phyloP scores from a whole-genome alignment of 37 sponge, comb jelly and placozoan genomes.

The Agelas oroides region DNA sequence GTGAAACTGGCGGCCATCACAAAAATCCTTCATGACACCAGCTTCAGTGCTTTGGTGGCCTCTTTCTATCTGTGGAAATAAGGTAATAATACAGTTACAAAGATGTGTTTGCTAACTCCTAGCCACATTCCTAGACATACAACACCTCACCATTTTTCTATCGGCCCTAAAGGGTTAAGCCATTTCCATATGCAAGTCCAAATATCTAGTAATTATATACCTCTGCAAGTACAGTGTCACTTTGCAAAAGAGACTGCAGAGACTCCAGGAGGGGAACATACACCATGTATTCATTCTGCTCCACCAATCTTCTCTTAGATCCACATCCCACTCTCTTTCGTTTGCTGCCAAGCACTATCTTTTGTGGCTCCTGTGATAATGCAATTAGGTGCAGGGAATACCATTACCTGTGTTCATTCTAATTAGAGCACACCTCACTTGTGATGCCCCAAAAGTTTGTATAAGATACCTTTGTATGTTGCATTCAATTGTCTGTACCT shows the following conservation, averaged over 20 bases:
- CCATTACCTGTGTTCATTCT: not conserved
- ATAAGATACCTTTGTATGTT: too few relatives aligned
- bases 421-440: too few relatives aligned
- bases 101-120: too few relatives aligned
- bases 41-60: not conserved
- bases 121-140: too few relatives aligned
- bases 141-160: not conserved
- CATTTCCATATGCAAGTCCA: too few relatives aligned
- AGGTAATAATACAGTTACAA: too few relatives aligned
- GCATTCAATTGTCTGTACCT: too few relatives aligned
- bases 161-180: not conserved
- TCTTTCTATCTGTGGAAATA: not conserved
- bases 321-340: slow-evolving; percentile 6
- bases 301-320: slow-evolving; percentile 5
- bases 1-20: not conserved
- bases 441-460: too few relatives aligned
- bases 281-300: slow-evolving; percentile 5
- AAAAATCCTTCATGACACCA: not conserved
- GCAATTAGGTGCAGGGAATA: not conserved
- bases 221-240: slow-evolving; percentile 28
- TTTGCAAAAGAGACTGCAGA: slow-evolving; percentile 6
- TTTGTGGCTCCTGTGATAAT: slow-evolving; percentile 3
- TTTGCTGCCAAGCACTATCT: slow-evolving; percentile 4
- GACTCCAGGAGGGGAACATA: slow-evolving; percentile 37
- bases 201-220: too few relatives aligned